Conservation (phyloP, 2,888 invertebrate species). For the Pandemis cinnamomeana region DNA sequence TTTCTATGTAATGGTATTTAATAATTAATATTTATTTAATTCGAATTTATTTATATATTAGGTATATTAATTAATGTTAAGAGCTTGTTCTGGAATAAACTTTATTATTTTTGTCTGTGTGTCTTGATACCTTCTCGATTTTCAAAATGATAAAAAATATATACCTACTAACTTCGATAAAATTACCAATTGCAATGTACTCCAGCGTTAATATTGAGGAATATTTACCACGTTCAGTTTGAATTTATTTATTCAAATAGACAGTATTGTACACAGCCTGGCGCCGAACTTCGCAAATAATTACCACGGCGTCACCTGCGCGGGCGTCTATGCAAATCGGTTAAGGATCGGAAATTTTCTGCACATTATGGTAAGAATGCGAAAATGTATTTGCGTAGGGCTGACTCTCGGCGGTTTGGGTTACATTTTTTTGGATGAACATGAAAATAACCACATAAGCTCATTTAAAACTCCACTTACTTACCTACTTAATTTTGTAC, state of each 20-base stretch:
- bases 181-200: not conserved
- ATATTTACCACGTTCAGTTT: slow-evolving; percentile 18
- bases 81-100: too few relatives aligned
- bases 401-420: slow-evolving; percentile 7
- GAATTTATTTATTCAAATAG: slow-evolving; percentile 39
- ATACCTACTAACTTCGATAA: not conserved
- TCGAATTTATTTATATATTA: too few relatives aligned
- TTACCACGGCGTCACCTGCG: slow-evolving; percentile 80
- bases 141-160: not conserved
- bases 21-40: too few relatives aligned
- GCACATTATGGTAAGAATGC: slow-evolving; percentile 78
- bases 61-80: too few relatives aligned
- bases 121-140: not conserved
- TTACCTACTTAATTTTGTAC: too few relatives aligned
- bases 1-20: too few relatives aligned
- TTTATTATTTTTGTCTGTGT: too few relatives aligned
- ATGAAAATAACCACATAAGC: too few relatives aligned
- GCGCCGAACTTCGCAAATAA: slow-evolving; percentile 74
- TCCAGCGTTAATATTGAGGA: not conserved
- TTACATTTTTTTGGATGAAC: not conserved
- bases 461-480: too few relatives aligned
- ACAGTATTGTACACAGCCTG: slow-evolving; percentile 61
- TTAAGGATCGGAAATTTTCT: slow-evolving; percentile 71
- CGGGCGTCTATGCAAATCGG: slow-evolving; percentile 75
- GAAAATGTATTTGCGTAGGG: slow-evolving; percentile 55